Percentiles rank a stretch among this genome's conserved stretches.
Conservation (phyloP, 2,797 vertebrate species). For the Sciurus vulgaris region DNA sequence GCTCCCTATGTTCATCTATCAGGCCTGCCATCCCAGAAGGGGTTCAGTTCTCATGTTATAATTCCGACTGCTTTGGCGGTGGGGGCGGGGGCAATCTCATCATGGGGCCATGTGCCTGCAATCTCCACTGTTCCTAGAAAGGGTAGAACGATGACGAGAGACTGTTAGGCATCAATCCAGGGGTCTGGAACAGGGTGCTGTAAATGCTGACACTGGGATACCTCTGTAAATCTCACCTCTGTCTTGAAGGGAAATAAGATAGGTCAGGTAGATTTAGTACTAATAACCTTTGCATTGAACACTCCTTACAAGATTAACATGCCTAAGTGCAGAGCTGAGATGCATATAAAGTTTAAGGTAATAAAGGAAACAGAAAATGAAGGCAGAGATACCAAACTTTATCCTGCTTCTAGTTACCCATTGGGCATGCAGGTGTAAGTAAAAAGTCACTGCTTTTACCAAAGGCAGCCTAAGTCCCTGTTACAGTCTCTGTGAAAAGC, state of each 20-base stretch:
- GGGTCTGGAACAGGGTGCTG: background rate
- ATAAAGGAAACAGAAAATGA: background rate
- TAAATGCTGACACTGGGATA: background rate
- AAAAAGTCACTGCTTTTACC: background rate
- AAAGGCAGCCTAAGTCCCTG: background rate
- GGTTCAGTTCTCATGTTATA: too few species aligned
- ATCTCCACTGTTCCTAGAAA: too few species aligned
- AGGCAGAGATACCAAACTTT: background rate
- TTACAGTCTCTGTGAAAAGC: background rate
- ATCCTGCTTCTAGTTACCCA: background rate
- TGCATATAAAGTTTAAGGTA: background rate
- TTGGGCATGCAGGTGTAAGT: background rate
- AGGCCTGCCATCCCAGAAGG: too few species aligned
- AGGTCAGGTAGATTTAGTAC: background rate
- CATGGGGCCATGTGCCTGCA: too few species aligned
- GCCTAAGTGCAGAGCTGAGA: background rate
- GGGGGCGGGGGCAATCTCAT: too few species aligned
- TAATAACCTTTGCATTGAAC: background rate
- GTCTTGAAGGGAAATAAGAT: background rate
- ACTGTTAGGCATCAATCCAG: background rate
- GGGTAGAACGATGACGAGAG: too few species aligned
- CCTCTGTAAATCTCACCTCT: background rate
- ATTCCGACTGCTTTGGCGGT: too few species aligned
- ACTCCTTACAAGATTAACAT: background rate
- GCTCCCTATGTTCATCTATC: too few species aligned